These are phyloP conservation scores for Rhimphoctona megacephalus DNA, from an alignment of 2,888 invertebrate species.

Conservation along the genomic window DNA sequence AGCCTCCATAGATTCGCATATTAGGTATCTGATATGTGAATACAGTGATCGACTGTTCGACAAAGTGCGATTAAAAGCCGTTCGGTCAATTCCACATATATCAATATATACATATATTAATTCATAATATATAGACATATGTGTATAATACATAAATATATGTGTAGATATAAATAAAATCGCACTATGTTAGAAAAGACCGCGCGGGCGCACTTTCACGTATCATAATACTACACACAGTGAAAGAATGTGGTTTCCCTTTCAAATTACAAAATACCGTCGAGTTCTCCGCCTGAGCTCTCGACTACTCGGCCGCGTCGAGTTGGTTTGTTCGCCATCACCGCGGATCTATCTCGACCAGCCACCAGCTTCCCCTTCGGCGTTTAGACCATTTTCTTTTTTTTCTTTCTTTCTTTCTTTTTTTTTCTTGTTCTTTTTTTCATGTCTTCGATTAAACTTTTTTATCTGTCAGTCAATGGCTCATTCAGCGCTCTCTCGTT, in stretches of 20 bases:
- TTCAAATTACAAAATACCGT: constrained; percentile 84
- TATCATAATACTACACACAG: constrained; percentile 84
- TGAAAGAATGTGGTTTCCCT: constrained; percentile 84
- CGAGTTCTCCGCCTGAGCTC: constrained; percentile 63
- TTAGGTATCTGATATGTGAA: constrained; percentile 28
- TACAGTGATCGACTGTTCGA: constrained; percentile 32
- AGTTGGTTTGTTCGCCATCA: constrained; percentile 47
- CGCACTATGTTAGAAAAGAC: constrained; percentile 66
- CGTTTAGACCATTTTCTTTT: constrained; percentile 46
- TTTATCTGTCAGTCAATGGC: constrained; percentile 39
- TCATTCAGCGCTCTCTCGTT: constrained; percentile 32
- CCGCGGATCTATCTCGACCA: constrained; percentile 38
- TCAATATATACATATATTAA: background rate
- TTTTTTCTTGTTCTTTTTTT: constrained; percentile 42
- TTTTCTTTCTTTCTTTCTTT: constrained; percentile 15
- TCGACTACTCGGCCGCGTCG: constrained; percentile 56
- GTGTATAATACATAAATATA: constrained; percentile 1
- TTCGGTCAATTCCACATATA: constrained; percentile 3
- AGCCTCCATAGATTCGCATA: constrained; percentile 11
- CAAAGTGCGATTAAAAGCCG: constrained; percentile 56
- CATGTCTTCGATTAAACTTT: constrained; percentile 43
- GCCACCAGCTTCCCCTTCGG: constrained; percentile 60
- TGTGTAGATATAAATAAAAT: constrained; percentile 40
- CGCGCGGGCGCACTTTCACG: constrained; percentile 82
- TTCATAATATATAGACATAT: background rate